Percentiles rank a stretch among this genome's conserved stretches.
Evolutionary conservation across 2,797 vertebrate species (phyloP).

Genomic region (Acanthiza pusilla): DNA sequence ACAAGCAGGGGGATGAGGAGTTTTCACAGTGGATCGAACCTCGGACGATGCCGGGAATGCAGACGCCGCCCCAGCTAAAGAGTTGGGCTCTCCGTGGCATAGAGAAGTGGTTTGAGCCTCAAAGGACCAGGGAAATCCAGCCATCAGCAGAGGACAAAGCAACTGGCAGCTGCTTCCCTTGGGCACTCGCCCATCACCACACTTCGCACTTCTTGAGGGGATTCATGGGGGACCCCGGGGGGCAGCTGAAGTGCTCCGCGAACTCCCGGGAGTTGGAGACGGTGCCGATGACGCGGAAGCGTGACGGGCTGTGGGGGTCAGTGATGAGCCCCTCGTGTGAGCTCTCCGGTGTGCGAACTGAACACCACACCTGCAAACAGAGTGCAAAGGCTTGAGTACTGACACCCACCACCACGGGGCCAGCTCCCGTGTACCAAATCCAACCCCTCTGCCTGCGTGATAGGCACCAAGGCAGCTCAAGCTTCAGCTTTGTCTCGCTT

Average conservation of each 20-base stretch:
- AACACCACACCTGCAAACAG: slow-evolving; percentile 89
- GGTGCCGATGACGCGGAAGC: slow-evolving; percentile 91
- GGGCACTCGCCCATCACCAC: slow-evolving; percentile 73
- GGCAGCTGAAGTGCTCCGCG: slow-evolving; percentile 88
- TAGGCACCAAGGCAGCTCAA: rapidly evolving
- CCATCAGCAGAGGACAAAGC: neutral
- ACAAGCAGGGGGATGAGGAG: neutral
- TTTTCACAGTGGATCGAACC: slow-evolving; percentile 57
- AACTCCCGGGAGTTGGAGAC: slow-evolving; percentile 92
- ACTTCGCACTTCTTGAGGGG: slow-evolving; percentile 92
- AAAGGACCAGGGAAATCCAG: neutral
- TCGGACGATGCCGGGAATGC: neutral
- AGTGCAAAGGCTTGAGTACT: rapidly evolving
- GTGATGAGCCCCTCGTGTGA: slow-evolving; percentile 94
- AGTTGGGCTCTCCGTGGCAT: neutral
- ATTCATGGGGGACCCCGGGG: slow-evolving; percentile 87
- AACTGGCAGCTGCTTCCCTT: neutral
- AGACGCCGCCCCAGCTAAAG: neutral
- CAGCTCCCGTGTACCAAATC: rapidly evolving
- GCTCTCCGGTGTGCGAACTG: slow-evolving; percentile 91
- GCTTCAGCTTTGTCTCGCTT: neutral
- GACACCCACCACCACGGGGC: rapidly evolving
- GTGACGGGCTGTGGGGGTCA: slow-evolving; percentile 93
- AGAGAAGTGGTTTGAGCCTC: slow-evolving; percentile 2
- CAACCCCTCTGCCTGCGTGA: rapidly evolving